Evolutionary conservation across 2,113 vertebrate genomes (phyloP).

Genomic region (Piaya cayana): DNA sequence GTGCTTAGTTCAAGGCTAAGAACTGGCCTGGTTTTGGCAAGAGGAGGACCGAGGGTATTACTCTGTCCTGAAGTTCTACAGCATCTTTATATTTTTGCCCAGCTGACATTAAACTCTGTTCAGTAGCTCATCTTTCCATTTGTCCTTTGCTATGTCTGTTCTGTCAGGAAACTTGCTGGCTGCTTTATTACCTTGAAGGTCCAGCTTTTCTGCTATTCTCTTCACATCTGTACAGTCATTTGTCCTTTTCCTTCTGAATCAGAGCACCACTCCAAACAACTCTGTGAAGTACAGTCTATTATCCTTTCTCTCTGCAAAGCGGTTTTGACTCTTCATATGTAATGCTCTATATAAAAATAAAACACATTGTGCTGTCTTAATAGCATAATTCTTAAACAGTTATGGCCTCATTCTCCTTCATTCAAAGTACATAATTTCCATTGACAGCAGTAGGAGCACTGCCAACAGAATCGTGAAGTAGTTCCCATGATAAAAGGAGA

Average conservation of each 20-base stretch:
- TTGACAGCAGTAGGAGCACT: constrained; percentile 48
- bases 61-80: background rate
- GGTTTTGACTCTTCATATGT: constrained; percentile 39
- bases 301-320: background rate
- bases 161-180: background rate
- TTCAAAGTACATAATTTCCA: constrained; percentile 44
- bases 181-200: constrained; percentile 7
- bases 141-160: background rate
- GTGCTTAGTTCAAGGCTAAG: background rate
- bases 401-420: constrained; percentile 41
- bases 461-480: constrained; percentile 34
- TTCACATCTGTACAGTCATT: constrained; percentile 7
- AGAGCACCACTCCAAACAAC: constrained; percentile 11
- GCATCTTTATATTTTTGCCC: background rate
- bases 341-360: constrained; percentile 38
- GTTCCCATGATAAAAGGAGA: constrained; percentile 2
- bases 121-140: background rate
- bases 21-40: background rate
- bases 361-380: constrained; percentile 49
- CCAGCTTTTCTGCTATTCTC: constrained; percentile 12
- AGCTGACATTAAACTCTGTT: background rate
- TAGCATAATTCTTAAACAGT: constrained; percentile 62
- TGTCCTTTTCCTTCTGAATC: constrained; percentile 50
- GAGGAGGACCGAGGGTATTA: background rate
- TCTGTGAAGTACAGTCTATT: constrained; percentile 21